phyloP scores from a whole-genome alignment of 2,888 invertebrate species.

The Lithophane ornitopus region DNA sequence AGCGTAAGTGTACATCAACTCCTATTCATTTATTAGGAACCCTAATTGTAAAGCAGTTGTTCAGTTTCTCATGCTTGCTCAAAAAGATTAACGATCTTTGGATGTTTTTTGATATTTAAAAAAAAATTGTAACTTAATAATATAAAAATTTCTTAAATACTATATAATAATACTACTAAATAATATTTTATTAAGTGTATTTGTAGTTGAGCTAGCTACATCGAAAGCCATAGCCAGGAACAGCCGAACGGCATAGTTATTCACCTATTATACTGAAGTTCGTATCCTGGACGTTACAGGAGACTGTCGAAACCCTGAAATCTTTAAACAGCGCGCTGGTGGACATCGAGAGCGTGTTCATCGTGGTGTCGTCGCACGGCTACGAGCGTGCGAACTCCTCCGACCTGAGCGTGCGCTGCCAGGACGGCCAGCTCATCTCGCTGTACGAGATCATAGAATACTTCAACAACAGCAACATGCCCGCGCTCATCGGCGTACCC shows the following conservation, averaged over 20 bases:
- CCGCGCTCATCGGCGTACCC: constrained; percentile 90
- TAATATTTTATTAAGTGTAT: not conserved
- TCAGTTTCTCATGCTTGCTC: not conserved
- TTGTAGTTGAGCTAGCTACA: not conserved
- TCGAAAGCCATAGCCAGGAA: not conserved
- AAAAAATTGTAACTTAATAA: too few species aligned
- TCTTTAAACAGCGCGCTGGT: constrained; percentile 79
- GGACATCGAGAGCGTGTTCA: constrained; percentile 91
- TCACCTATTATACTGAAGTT: not conserved
- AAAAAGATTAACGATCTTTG: not conserved
- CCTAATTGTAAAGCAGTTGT: not conserved
- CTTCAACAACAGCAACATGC: constrained; percentile 91
- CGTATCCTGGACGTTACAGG: constrained; percentile 64
- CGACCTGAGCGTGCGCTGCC: constrained; percentile 91
- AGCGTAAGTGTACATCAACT: constrained; percentile 74
- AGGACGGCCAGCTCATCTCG: constrained; percentile 88
- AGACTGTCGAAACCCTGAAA: constrained; percentile 83
- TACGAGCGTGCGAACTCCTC: constrained; percentile 81
- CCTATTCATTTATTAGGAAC: not conserved
- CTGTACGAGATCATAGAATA: constrained; percentile 90
- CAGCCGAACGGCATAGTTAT: not conserved
- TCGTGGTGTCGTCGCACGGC: constrained; percentile 93
- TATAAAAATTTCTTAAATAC: too few species aligned
- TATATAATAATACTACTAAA: too few species aligned
- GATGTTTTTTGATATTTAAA: not conserved